Conservation (phyloP, 2,888 invertebrate species). For the Lymantria monacha region DNA sequence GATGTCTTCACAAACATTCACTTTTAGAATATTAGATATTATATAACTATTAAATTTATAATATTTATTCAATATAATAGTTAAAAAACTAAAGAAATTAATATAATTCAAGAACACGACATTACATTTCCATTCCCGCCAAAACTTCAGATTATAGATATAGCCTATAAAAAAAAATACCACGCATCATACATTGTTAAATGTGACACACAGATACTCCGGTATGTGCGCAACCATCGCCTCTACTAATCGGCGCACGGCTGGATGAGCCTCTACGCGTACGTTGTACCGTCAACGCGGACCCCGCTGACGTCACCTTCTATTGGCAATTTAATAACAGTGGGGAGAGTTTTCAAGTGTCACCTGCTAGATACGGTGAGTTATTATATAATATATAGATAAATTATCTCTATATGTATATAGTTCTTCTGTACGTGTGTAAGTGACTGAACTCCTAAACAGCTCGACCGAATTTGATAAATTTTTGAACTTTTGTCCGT, state of each 20-base stretch:
- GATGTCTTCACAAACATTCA: no score
- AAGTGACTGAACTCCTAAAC: no score
- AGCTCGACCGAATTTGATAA: no score
- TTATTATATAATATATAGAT: background rate
- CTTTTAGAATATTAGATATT: no score
- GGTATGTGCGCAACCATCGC: constrained; percentile 87
- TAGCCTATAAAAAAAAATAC: no score
- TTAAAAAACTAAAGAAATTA: no score
- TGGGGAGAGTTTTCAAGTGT: constrained; percentile 92
- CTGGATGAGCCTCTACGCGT: constrained; percentile 91
- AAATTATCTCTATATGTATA: background rate
- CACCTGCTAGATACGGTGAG: constrained; percentile 83
- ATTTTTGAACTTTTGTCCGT: background rate
- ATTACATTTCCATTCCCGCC: no score
- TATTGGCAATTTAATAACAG: constrained; percentile 95
- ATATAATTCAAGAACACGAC: no score
- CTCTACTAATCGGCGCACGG: constrained; percentile 90
- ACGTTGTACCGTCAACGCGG: constrained; percentile 92
- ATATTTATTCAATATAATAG: no score
- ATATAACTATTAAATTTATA: no score
- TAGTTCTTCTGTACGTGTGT: no score
- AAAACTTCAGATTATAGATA: no score
- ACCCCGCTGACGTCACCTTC: constrained; percentile 91
- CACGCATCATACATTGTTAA: background rate
- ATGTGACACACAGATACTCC: constrained; percentile 85